A percentile compares a stretch with the other conserved stretches of the same genome.
These are phyloP conservation scores for Muntiacus reevesi DNA, from an alignment of 2,113 vertebrate genomes.

Conservation along the genomic window DNA sequence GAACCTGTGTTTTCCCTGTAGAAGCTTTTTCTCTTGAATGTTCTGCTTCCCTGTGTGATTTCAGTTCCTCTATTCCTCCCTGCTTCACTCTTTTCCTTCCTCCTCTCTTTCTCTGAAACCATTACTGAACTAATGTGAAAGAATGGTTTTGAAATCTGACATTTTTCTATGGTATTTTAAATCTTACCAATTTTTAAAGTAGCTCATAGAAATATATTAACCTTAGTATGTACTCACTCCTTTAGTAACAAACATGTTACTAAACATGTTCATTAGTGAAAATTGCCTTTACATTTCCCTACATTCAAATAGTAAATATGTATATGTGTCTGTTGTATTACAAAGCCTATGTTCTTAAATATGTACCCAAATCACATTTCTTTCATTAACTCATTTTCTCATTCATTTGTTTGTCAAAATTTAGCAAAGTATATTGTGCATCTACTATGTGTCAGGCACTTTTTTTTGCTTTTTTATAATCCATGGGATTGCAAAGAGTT, in stretches of 20 bases:
- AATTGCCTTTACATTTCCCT: neutral
- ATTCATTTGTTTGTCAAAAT: conserved; percentile 16
- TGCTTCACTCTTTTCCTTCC: neutral
- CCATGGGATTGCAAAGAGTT: neutral
- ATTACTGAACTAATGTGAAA: neutral
- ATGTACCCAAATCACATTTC: neutral
- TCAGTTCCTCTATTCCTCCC: neutral
- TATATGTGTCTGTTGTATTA: neutral
- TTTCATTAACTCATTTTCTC: neutral
- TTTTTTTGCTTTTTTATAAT: neutral
- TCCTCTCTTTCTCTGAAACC: neutral
- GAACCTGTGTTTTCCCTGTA: neutral
- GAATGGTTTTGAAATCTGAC: conserved; percentile 18
- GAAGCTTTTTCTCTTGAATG: neutral
- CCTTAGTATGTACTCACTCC: neutral
- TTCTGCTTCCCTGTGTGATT: neutral
- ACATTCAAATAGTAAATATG: neutral
- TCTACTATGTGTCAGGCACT: neutral
- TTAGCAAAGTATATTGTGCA: neutral
- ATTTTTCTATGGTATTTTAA: neutral
- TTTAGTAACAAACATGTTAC: neutral
- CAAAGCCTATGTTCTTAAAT: neutral
- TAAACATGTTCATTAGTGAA: neutral
- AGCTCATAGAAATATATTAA: neutral
- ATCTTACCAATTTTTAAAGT: neutral